Percentiles rank a stretch among this genome's conserved stretches.
These are phyloP conservation scores for Cistogaster globosa DNA, from an alignment of 2,888 invertebrate genomes.

Conservation along the genomic window DNA sequence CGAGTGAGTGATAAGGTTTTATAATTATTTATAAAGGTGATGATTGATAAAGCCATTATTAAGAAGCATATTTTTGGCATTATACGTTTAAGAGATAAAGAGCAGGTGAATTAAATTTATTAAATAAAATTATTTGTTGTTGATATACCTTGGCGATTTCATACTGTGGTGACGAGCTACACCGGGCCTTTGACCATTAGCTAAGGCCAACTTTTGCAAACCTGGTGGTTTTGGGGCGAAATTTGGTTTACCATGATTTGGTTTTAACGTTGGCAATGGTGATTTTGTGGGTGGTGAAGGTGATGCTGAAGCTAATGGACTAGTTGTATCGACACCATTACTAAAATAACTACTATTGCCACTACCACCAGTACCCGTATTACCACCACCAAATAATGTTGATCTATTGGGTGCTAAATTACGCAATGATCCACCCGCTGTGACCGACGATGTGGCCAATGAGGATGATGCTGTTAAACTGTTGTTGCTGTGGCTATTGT, in stretches of 20 bases:
- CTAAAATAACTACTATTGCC: slow-evolving; percentile 58
- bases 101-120: slow-evolving; percentile 3
- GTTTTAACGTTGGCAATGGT: slow-evolving; percentile 74
- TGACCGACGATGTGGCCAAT: slow-evolving; percentile 70
- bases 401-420: slow-evolving; percentile 82
- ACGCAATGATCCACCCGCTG: slow-evolving; percentile 74
- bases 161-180: slow-evolving; percentile 92
- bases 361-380: slow-evolving; percentile 46
- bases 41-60: slow-evolving; percentile 28
- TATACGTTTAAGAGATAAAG: slow-evolving; percentile 13
- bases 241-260: slow-evolving; percentile 90
- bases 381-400: slow-evolving; percentile 78
- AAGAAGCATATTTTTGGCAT: slow-evolving; percentile 45
- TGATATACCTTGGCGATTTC: slow-evolving; percentile 88
- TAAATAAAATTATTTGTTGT: slow-evolving; percentile 19
- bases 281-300: slow-evolving; percentile 71
- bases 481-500: slow-evolving; percentile 73
- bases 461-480: slow-evolving; percentile 65
- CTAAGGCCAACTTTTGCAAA: slow-evolving; percentile 82
- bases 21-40: slow-evolving; percentile 44
- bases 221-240: slow-evolving; percentile 92
- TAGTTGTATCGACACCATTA: slow-evolving; percentile 61
- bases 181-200: slow-evolving; percentile 81
- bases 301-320: slow-evolving; percentile 71
- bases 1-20: slow-evolving; percentile 27